Evolutionary conservation across 2,888 invertebrate species (phyloP), one percentile per base, ranked within the genome.

Genomic region (Dicyrtoma fusca): DNA sequence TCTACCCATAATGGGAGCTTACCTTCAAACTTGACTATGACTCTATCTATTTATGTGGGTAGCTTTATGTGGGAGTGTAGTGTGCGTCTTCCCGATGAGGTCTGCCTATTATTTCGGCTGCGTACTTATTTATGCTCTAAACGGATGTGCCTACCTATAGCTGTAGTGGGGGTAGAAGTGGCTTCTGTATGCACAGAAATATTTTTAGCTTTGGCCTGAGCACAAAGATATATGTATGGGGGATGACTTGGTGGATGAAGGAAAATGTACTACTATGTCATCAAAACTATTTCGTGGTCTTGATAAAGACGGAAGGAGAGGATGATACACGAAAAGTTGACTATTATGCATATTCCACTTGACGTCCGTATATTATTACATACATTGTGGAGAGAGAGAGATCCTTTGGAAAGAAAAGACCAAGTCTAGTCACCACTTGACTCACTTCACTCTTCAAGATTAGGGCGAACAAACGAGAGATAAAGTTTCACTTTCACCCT

Each of bases 401-500:
- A 34, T n/a, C 1, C 10, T 13, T 53, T 53, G 14, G 8, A 42
- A 42, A 21, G 11, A 47, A 47, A 45, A 11, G 47, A 25, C 19
- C 44, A 25, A 64, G 64, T 47, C 44, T 19, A 34, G 17, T 25
- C 42, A 42, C 1, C 55, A 25, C 55, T 26, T 45, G 23, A 42
- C 64, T 51, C 49, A 57, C 68, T 66, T 26, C 21, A 53, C 53
- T 53, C 51, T 66, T 53, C 34, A 55, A 68, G 68, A 68, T 68
- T 68, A 68, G 68, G 68, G 42, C 45, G 55, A 68, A 68, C 68
- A 68, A 68, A 68, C 68, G 68, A 68, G 68, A 66, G 68, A 68
- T 68, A 68, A 68, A 68, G 68, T 68, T 68, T 68, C 68, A 68
- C 68, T 68, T 68, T 68, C 57, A 68, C 45, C 68, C 68, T 57